These are phyloP conservation scores for Pogoniulus pusillus DNA, from an alignment of 2,797 vertebrate species.

Conservation along the genomic window DNA sequence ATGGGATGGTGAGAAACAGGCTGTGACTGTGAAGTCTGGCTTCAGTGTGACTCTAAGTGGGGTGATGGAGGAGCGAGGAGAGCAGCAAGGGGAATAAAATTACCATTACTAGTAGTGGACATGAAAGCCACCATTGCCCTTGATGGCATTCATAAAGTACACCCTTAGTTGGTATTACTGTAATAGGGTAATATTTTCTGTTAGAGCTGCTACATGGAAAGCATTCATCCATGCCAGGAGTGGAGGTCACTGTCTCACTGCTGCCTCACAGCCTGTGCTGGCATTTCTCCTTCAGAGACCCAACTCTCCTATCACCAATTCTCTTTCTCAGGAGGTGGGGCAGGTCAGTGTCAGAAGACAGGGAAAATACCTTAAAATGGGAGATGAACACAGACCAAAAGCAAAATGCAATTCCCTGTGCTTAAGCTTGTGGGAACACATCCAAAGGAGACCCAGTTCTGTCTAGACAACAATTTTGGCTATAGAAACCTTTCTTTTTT, in stretches of 20 bases:
- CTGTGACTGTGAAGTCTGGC: not conserved
- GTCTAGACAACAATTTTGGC: not conserved
- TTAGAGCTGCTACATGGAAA: not conserved
- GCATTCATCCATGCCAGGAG: slow-evolving; percentile 37
- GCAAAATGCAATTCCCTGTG: not conserved
- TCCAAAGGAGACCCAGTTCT: not conserved
- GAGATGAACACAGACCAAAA: not conserved
- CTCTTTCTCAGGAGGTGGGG: not conserved
- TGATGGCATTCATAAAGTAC: slow-evolving; percentile 29
- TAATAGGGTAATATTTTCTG: slow-evolving; percentile 42
- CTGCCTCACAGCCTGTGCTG: not conserved
- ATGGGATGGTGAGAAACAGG: fast-evolving
- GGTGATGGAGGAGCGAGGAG: not conserved
- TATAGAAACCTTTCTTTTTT: not conserved
- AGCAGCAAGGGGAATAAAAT: slow-evolving; percentile 17
- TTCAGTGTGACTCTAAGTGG: not conserved
- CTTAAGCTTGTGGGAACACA: not conserved
- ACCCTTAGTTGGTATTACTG: slow-evolving; percentile 28
- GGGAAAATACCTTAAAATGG: not conserved
- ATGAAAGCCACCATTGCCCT: slow-evolving; percentile 52
- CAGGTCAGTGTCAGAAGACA: not conserved
- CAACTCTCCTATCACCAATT: not conserved
- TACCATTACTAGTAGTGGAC: not conserved
- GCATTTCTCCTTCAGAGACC: not conserved
- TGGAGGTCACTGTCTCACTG: slow-evolving; percentile 11